Evolutionary conservation across 2,797 vertebrate genomes (phyloP), one percentile per base, ranked within the genome.

Genomic region (Danio albolineatus): DNA sequence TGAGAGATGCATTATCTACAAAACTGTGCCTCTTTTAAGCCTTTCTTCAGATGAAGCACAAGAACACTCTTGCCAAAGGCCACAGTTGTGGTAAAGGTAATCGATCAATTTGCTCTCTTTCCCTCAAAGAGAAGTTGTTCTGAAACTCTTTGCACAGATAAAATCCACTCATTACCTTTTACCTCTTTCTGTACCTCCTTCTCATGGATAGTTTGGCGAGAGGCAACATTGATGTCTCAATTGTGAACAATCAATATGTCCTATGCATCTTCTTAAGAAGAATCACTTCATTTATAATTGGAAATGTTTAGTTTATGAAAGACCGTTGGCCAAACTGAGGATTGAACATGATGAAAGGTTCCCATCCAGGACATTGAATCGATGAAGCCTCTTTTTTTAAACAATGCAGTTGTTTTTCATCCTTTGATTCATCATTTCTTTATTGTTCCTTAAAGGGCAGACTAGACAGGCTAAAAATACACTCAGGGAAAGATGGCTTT

Each of bases 201-300:
- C 13, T 49, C 44, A 54, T 64, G 73, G 54, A 82, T 64, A 75
- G 62, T 78, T 78, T 83, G 57, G 73, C 82, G 73, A 82, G 57
- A 74, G 61, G n/a, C 64, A 59, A 14, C 73, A 84, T 71, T 82
- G 84, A 83, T 78, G 74, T 76, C 57, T 76, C 79, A 60, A 38
- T 75, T 79, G 48, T 7, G 81, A 70, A 67, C 4, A 51, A 36
- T 86, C 81, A 56, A 86, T 83, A 82, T 66, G 44, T 10, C 28
- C 61, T 49, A 28, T 51, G 39, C 56, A 39, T 48, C 21, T 64
- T 60, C 79, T 75, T 70, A 79, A 79, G 49, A 39, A 19, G 51
- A 75, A 4, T 49, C 39, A 14, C 48, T 82, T 39, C 16, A 54
- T 61, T 62, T 78, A 66, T 72, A 73, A 77, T 73, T 76, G 72